These are phyloP conservation scores for Liasis olivaceus DNA, from an alignment of 2,797 vertebrate species.

Conservation along the genomic window DNA sequence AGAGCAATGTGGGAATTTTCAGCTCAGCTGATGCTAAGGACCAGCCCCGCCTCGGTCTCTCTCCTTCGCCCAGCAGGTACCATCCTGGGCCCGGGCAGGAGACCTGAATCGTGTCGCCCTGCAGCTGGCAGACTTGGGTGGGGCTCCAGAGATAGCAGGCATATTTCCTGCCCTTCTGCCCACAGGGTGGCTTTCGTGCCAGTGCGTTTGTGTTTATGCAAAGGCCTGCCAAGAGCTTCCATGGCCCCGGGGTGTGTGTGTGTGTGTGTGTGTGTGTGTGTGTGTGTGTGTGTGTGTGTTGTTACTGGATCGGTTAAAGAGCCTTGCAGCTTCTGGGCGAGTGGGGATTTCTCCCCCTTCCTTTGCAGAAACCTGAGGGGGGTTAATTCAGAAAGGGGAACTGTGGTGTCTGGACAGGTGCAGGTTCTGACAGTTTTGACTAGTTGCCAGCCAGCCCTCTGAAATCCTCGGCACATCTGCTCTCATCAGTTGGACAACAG, in stretches of 20 bases:
- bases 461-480: conserved; percentile 72
- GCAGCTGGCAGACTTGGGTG: neutral
- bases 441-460: conserved; percentile 64
- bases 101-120: too few relatives aligned
- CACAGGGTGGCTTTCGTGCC: neutral
- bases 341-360: neutral
- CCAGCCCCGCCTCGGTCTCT: too few relatives aligned
- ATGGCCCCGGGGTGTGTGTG: fast-evolving
- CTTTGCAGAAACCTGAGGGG: neutral
- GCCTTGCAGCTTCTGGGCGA: fast-evolving
- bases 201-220: conserved; percentile 8
- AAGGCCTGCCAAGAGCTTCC: neutral
- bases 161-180: neutral
- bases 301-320: neutral
- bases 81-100: neutral
- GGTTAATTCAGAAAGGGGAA: conserved; percentile 56
- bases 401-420: conserved; percentile 68
- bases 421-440: conserved; percentile 66
- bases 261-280: too few relatives aligned
- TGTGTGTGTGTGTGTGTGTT: neutral
- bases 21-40: neutral
- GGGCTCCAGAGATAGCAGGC: neutral
- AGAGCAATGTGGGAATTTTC: neutral
- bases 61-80: neutral
- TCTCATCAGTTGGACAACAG: conserved; percentile 74